These are phyloP conservation scores for Deroplatys truncata DNA, from an alignment of 2,888 invertebrate genomes.

Conservation along the genomic window DNA sequence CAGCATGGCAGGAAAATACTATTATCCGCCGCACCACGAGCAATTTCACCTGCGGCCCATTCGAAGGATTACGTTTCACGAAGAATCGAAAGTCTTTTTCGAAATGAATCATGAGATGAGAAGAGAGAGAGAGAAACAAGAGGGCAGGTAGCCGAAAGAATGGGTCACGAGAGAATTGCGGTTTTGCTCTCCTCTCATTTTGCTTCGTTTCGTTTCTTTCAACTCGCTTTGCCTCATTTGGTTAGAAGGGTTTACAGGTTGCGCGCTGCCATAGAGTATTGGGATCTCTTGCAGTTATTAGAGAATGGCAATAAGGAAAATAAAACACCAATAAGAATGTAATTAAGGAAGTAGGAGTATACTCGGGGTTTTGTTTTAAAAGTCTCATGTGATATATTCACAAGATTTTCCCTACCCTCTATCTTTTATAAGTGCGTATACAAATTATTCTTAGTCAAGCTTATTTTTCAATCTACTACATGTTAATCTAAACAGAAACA, in stretches of 20 bases:
- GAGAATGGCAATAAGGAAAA: too few relatives aligned
- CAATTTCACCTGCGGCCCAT: neutral
- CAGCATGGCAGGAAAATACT: neutral
- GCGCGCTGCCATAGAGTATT: too few relatives aligned
- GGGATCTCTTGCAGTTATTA: too few relatives aligned
- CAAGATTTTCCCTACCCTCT: too few relatives aligned
- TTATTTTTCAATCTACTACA: too few relatives aligned
- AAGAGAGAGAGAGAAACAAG: neutral
- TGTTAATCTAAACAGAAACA: too few relatives aligned
- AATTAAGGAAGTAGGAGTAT: too few relatives aligned
- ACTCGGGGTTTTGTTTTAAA: too few relatives aligned
- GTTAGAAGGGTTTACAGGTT: neutral
- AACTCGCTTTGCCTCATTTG: neutral
- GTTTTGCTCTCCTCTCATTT: neutral
- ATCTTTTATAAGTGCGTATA: too few relatives aligned
- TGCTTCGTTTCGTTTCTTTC: neutral
- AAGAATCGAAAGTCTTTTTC: slow-evolving; percentile 9
- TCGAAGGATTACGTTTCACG: neutral
- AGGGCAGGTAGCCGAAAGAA: neutral
- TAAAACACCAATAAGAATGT: too few relatives aligned
- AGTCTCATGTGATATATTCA: too few relatives aligned
- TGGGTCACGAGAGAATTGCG: neutral
- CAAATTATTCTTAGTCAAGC: too few relatives aligned
- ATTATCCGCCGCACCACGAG: neutral
- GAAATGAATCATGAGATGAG: slow-evolving; percentile 15